phyloP scores from a whole-genome alignment of 1,140 invertebrate species.

The Drosophila orosa region DNA sequence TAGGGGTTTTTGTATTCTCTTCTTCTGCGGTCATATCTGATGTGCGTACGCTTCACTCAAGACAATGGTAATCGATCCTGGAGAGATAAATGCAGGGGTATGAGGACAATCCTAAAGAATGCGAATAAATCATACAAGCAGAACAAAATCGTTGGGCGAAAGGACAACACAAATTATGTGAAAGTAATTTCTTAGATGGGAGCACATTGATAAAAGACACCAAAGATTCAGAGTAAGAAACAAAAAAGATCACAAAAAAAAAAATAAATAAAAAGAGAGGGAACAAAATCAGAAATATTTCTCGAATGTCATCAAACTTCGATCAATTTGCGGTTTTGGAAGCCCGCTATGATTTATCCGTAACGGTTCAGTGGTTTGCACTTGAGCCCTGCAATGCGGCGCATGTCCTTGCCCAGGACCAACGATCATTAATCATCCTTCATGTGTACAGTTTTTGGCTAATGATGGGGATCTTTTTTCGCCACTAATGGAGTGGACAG shows the following conservation, averaged over 20 bases:
- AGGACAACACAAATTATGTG: constrained; percentile 68
- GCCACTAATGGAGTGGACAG: constrained; percentile 67
- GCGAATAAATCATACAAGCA: constrained; percentile 65
- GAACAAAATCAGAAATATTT: constrained; percentile 31
- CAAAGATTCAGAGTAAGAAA: constrained; percentile 16
- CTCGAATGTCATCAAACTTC: constrained; percentile 71
- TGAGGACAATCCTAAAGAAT: constrained; percentile 39
- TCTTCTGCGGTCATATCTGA: constrained; percentile 54
- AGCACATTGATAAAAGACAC: constrained; percentile 68
- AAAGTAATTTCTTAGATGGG: constrained; percentile 80
- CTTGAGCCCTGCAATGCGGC: constrained; percentile 58
- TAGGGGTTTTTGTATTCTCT: constrained; percentile 36
- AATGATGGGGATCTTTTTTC: constrained; percentile 68
- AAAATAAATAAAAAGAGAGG: not conserved
- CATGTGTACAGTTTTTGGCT: constrained; percentile 40
- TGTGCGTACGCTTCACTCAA: constrained; percentile 37
- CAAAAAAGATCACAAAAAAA: constrained; percentile 37
- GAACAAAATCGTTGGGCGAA: constrained; percentile 31
- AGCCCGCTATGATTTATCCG: constrained; percentile 62
- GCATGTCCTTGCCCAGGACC: constrained; percentile 48
- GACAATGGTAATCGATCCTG: constrained; percentile 65
- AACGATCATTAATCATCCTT: constrained; percentile 70
- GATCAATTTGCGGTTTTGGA: constrained; percentile 76
- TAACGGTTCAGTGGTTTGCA: constrained; percentile 67
- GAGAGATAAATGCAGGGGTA: constrained; percentile 36